Evolutionary conservation across 1,140 invertebrate species (phyloP).

Genomic region (Drosophila equinoxialis): DNA sequence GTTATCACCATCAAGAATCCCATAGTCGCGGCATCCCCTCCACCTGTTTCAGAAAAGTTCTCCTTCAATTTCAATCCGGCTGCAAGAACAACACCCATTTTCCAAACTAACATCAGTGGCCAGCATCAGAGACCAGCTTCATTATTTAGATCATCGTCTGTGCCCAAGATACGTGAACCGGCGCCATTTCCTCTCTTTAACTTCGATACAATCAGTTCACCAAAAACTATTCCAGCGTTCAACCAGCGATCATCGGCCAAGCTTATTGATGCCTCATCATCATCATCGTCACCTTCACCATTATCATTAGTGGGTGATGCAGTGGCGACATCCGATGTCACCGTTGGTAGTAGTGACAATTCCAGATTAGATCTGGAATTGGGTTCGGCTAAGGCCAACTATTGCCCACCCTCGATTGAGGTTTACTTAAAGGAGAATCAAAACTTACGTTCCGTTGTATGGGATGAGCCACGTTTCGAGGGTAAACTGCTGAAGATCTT

Average conservation of each 20-base stretch:
- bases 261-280: conserved; percentile 2
- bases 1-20: conserved; percentile 85
- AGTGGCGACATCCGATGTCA: background rate
- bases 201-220: conserved; percentile 1
- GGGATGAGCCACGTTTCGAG: conserved; percentile 88
- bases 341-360: conserved; percentile 5
- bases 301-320: background rate
- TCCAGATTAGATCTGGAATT: conserved; percentile 39
- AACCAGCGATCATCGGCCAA: conserved; percentile 14
- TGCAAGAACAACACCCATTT: background rate
- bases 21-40: conserved; percentile 15
- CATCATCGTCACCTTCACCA: background rate
- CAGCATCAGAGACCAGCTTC: background rate
- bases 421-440: conserved; percentile 85
- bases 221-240: conserved; percentile 5
- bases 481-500: conserved; percentile 85
- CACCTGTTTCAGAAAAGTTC: background rate
- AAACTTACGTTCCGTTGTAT: conserved; percentile 85
- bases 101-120: background rate
- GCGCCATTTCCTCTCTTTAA: conserved; percentile 13
- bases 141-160: background rate
- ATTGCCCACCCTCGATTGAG: conserved; percentile 87
- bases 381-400: conserved; percentile 53
- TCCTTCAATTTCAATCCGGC: conserved; percentile 1
- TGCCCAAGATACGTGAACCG: background rate